Conservation (phyloP, 2,113 vertebrate genomes). For the Trinectes maculatus region DNA sequence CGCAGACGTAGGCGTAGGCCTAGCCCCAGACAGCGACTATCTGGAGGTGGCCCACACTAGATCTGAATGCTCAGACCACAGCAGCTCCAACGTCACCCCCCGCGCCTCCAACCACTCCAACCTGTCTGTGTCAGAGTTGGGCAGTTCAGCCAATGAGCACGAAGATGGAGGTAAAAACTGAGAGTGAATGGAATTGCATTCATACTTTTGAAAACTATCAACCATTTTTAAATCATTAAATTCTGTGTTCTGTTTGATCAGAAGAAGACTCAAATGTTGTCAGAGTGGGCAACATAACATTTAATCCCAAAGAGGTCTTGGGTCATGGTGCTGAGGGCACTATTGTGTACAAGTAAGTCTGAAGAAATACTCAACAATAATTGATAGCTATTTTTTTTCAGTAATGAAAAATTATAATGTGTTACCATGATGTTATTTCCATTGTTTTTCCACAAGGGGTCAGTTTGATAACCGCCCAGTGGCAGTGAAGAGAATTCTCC, state of each 20-base stretch:
- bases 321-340: constrained; percentile 98
- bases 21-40: constrained; percentile 82
- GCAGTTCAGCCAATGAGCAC: constrained; percentile 85
- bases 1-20: constrained; percentile 74
- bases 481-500: constrained; percentile 96
- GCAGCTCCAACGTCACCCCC: constrained; percentile 91
- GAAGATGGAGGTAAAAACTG: constrained; percentile 86
- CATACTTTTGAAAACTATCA: background rate
- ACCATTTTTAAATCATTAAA: background rate
- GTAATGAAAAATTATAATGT: background rate
- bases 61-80: constrained; percentile 89
- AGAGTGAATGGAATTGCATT: fast-evolving
- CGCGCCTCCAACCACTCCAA: constrained; percentile 92
- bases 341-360: constrained; percentile 94
- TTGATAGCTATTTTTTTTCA: background rate
- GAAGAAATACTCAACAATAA: background rate
- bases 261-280: constrained; percentile 86
- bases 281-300: constrained; percentile 92
- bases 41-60: constrained; percentile 80
- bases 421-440: background rate
- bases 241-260: constrained; percentile 44
- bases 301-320: constrained; percentile 90
- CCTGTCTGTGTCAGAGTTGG: constrained; percentile 85
- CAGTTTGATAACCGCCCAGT: constrained; percentile 93
- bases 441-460: constrained; percentile 81